Base-by-base conservation (phyloP, 53 echinoderm and acorn worm species). In the Mesocentrotus franciscanus region DNA sequence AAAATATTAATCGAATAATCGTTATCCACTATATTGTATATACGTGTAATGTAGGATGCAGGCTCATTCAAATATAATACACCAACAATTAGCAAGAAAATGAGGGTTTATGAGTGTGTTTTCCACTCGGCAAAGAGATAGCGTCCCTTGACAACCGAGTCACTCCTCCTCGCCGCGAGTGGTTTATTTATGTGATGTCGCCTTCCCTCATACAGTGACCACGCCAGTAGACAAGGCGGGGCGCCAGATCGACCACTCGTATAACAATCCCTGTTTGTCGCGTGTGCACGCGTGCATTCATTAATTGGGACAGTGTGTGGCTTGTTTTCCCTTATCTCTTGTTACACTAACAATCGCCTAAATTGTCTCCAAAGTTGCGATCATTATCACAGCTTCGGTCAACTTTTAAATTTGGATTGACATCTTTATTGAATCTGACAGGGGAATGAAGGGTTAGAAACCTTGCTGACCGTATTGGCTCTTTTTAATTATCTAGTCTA, bases 261-360 rank as follows among this genome's bases (percentile, higher is more conserved):
- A 27, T 81, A 87, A 56, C n/a, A 87, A n/a, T 27, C 59, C 58
- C 24, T 27, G 87, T 58, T 87, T 87, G 87, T 87, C 87, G 87
- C 58, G 58, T 58, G 87, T 87, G 58, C 58, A 87, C 87, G 87
- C 87, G 87, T 87, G 87, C 87, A 87, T 58, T 85, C 87, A 87
- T 87, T 87, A 87, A 87, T 87, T 58, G 87, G 87, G 10, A 58
- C 87, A 58, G n/a, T 57, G 87, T 87, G 57, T 87, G 75, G 56
- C 34, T 87, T 56, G 55, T 87, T 87, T 56, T n/a, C 87, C 29
- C 59, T 58, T 87, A 87, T 87, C 87, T 59, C 87, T 87, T 87
- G 87, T 87, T 58, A 87, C 57, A 87, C 87, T 87, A 87, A 87
- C 87, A 87, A 87, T 87, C 87, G 29, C 11, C 57, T 20, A n/a